phyloP scores from a whole-genome alignment of 2,113 vertebrate species.

The Oncorhynchus gorbuscha region DNA sequence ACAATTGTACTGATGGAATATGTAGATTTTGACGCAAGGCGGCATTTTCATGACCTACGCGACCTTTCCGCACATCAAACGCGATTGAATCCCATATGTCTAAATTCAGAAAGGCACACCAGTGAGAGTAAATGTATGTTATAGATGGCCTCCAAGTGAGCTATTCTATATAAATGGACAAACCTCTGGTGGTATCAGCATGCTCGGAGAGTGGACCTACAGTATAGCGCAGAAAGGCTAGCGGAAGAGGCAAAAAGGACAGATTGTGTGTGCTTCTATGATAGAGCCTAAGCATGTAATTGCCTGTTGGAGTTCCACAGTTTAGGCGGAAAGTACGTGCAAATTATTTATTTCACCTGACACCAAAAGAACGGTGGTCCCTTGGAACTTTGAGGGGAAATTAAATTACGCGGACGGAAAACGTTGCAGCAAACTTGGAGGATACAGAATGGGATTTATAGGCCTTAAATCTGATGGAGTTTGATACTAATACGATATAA shows the following conservation, averaged over 20 bases:
- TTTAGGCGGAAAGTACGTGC: conserved; percentile 68
- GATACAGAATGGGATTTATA: conserved; percentile 7
- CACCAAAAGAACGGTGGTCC: conserved; percentile 66
- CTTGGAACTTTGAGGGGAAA: conserved; percentile 67
- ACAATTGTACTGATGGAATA: neutral
- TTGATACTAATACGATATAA: conserved; percentile 75
- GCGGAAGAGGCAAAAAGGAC: conserved; percentile 21
- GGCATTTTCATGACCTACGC: neutral
- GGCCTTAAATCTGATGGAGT: conserved; percentile 54
- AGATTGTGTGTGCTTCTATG: conserved; percentile 52
- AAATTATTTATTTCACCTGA: conserved; percentile 74
- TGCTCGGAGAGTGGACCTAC: neutral
- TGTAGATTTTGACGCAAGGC: conserved; percentile 8
- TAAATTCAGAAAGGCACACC: neutral
- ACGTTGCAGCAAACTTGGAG: too few species aligned
- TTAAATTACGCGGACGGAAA: conserved; percentile 41
- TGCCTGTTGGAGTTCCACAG: conserved; percentile 65
- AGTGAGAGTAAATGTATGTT: neutral
- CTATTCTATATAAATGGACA: neutral
- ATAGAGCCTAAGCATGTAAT: conserved; percentile 56
- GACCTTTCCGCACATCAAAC: neutral
- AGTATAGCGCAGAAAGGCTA: neutral
- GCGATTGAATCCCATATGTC: neutral
- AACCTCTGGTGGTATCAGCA: neutral
- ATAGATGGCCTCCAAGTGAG: neutral